Evolutionary conservation across 2,113 vertebrate species (phyloP).

Genomic region (Merops nubicus): DNA sequence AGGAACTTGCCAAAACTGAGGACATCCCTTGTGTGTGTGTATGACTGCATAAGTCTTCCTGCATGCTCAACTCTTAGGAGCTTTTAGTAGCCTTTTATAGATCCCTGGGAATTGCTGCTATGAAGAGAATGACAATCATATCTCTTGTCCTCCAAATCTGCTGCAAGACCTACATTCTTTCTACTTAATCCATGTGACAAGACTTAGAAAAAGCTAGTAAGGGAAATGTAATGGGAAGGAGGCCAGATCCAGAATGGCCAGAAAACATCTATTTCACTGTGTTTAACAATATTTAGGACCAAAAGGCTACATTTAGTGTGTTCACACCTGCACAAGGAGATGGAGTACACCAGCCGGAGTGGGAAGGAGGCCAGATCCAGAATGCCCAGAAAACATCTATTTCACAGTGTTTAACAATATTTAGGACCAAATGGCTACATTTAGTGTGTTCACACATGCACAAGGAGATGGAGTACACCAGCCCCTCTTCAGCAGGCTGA

Average conservation of each 20-base stretch:
- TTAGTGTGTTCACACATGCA: background rate
- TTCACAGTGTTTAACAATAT: background rate
- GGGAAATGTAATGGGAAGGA: background rate
- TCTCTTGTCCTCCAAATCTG: background rate
- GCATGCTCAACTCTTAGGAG: background rate
- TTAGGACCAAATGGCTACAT: background rate
- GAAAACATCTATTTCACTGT: background rate
- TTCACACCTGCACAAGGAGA: background rate
- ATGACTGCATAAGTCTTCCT: background rate
- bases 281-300: background rate
- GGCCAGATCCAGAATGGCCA: background rate
- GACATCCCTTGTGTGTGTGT: background rate
- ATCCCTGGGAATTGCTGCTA: background rate
- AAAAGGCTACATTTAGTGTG: background rate
- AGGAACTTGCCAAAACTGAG: background rate
- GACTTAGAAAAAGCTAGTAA: background rate
- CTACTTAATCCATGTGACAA: rapidly evolving
- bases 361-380: background rate
- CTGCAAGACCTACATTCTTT: background rate
- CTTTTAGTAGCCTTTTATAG: background rate
- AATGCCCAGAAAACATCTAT: background rate
- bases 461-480: background rate
- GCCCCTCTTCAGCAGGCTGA: background rate
- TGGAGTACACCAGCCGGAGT: too few relatives aligned
- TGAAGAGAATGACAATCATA: background rate